Percentiles rank a stretch among this genome's conserved stretches.
Conservation (phyloP, 1,140 invertebrate genomes). For the Scaptomyza hsui region DNA sequence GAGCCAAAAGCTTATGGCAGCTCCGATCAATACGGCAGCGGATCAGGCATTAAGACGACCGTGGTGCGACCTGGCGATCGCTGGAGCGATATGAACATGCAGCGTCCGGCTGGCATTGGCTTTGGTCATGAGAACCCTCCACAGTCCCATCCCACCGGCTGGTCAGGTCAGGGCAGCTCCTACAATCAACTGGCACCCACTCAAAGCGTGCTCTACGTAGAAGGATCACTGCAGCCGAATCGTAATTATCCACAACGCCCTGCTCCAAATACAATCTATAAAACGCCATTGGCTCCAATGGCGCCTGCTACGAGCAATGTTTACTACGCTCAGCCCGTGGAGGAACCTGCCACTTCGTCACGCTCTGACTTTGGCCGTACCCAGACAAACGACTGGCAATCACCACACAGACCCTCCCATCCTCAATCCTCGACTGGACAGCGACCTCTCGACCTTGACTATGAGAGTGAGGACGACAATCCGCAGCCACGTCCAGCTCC, state of each 20-base stretch:
- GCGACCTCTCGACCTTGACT: conserved; percentile 44
- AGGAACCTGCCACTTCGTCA: conserved; percentile 17
- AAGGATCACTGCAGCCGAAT: conserved; percentile 73
- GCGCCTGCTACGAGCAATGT: conserved; percentile 25
- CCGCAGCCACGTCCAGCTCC: not conserved
- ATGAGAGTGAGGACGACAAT: conserved; percentile 1
- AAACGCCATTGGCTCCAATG: conserved; percentile 68
- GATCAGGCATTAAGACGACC: conserved; percentile 38
- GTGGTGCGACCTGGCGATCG: conserved; percentile 49
- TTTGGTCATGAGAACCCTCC: conserved; percentile 9
- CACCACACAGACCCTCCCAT: conserved; percentile 4
- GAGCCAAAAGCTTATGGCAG: conserved; percentile 45
- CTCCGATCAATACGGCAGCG: conserved; percentile 5
- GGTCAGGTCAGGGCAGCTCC: conserved; percentile 52
- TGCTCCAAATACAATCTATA: conserved; percentile 35
- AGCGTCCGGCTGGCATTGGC: conserved; percentile 60
- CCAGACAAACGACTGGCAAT: conserved; percentile 35
- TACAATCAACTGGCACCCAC: conserved; percentile 43
- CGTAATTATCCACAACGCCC: conserved; percentile 69
- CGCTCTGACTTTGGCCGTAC: conserved; percentile 58
- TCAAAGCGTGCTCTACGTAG: conserved; percentile 65
- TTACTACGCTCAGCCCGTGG: conserved; percentile 66
- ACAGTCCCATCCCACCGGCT: conserved; percentile 12
- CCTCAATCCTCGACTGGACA: conserved; percentile 41
- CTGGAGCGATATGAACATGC: conserved; percentile 74